Conservation (phyloP, 2,113 vertebrate genomes). For the Phylloscopus whistleri region DNA sequence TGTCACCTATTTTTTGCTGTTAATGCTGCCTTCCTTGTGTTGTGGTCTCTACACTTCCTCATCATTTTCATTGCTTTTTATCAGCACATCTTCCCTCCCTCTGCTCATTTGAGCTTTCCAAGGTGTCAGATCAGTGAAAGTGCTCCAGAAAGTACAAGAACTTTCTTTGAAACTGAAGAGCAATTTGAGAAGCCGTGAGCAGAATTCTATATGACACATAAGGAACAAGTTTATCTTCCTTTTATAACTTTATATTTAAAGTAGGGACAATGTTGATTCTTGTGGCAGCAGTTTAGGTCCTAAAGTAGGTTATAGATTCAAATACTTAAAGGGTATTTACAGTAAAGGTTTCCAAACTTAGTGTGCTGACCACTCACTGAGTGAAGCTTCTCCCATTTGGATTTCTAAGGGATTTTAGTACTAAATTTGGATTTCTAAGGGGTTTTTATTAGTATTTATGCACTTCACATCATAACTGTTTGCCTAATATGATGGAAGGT, state of each 20-base stretch:
- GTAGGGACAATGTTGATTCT: slow-evolving; percentile 32
- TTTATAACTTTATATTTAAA: slow-evolving; percentile 43
- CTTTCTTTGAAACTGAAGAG: neutral
- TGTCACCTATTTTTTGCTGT: neutral
- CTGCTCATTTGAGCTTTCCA: neutral
- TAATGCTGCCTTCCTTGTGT: neutral
- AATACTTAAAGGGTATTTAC: slow-evolving; percentile 24
- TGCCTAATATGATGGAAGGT: neutral
- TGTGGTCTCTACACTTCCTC: neutral
- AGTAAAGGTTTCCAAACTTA: neutral
- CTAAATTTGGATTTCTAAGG: neutral
- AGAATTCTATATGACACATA: slow-evolving; percentile 12
- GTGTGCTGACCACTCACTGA: neutral
- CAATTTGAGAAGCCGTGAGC: neutral
- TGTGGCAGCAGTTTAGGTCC: neutral
- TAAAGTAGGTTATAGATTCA: slow-evolving; percentile 26
- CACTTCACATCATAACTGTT: slow-evolving; percentile 9
- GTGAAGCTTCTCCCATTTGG: neutral
- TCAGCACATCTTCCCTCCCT: neutral
- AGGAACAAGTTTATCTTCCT: slow-evolving; percentile 38
- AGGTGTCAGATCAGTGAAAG: neutral
- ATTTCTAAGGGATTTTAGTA: neutral
- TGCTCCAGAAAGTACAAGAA: neutral
- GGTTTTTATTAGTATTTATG: slow-evolving; percentile 2
- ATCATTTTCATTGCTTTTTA: neutral